Percentiles rank a stretch among this genome's conserved stretches.
Conservation (phyloP, 2,113 vertebrate species). For the Melospiza georgiana region DNA sequence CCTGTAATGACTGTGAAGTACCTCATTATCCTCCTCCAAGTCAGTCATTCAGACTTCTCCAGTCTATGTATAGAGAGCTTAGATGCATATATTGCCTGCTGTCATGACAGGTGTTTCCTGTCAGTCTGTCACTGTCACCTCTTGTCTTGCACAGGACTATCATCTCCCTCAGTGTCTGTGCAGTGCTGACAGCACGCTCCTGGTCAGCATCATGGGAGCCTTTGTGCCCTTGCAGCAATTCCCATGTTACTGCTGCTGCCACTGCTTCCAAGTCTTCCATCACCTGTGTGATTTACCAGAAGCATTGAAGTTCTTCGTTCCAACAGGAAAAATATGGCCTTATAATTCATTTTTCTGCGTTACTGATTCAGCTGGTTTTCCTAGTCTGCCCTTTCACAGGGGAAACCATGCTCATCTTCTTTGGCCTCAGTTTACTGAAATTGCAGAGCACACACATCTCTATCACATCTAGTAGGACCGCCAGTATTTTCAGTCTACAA, state of each 20-base stretch:
- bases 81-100: constrained; percentile 9
- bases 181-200: not conserved
- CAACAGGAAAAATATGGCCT: not conserved
- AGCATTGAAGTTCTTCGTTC: not conserved
- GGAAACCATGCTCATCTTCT: not conserved
- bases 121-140: constrained; percentile 34
- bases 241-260: not conserved
- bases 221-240: not conserved
- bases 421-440: not conserved
- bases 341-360: not conserved
- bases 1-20: constrained; percentile 52
- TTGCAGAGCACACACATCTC: not conserved
- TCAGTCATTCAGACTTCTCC: constrained; percentile 51
- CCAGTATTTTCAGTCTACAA: not conserved
- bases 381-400: not conserved
- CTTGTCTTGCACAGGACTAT: not conserved
- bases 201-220: not conserved
- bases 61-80: constrained; percentile 16
- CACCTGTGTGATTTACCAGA: not conserved
- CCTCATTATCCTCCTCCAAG: constrained; percentile 58
- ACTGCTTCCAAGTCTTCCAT: not conserved
- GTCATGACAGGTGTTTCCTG: constrained; percentile 35
- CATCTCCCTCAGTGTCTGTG: not conserved
- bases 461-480: not conserved
- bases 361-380: not conserved